phyloP scores from a whole-genome alignment of 2,888 invertebrate species.

The Baronia brevicornis region DNA sequence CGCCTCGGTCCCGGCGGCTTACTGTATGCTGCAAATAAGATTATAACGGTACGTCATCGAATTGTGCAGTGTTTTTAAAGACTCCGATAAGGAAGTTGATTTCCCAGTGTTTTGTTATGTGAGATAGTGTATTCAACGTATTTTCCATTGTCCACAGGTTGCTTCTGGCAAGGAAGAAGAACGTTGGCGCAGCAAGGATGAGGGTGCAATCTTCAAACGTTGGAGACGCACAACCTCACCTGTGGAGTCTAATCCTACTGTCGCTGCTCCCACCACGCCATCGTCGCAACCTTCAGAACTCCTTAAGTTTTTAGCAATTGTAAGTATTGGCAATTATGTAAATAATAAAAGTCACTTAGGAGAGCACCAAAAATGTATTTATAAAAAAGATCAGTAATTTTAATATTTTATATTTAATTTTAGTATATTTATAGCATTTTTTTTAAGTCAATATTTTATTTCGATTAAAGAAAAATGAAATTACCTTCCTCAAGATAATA shows the following conservation, averaged over 20 bases:
- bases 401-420: constrained; percentile 9
- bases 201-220: constrained; percentile 62
- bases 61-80: constrained; percentile 37
- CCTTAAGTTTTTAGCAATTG: constrained; percentile 86
- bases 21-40: constrained; percentile 67
- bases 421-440: too few species aligned
- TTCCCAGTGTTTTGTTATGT: constrained; percentile 31
- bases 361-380: neutral
- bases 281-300: constrained; percentile 61
- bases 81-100: constrained; percentile 27
- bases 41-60: constrained; percentile 68
- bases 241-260: constrained; percentile 35
- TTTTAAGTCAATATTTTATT: too few species aligned
- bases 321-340: constrained; percentile 69
- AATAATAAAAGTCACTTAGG: neutral
- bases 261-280: constrained; percentile 32
- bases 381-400: neutral
- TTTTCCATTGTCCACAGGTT: constrained; percentile 68
- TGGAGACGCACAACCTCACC: constrained; percentile 56
- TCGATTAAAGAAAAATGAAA: too few species aligned
- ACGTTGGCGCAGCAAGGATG: constrained; percentile 64
- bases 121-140: constrained; percentile 51
- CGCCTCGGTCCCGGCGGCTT: constrained; percentile 69
- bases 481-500: too few species aligned
- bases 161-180: constrained; percentile 70